Evolutionary conservation across 2,888 invertebrate species (phyloP).

Genomic region (Stenodema calcarata): DNA sequence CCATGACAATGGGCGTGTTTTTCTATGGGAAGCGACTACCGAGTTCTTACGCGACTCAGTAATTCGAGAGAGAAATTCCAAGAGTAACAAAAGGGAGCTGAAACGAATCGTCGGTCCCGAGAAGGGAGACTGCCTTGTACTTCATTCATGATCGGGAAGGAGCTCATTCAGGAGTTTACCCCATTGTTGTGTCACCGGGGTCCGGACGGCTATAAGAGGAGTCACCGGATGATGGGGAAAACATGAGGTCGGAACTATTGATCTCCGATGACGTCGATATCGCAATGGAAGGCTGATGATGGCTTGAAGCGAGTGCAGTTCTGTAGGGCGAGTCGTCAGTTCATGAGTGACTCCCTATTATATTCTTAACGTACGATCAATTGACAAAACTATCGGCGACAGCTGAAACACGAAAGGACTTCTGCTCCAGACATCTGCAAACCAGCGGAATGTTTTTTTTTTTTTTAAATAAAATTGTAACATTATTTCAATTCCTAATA

Average conservation of each 20-base stretch:
- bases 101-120: neutral
- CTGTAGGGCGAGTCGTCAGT: too few species aligned
- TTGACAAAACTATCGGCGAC: too few species aligned
- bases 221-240: neutral
- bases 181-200: neutral
- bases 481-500: too few species aligned
- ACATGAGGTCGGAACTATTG: neutral
- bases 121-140: neutral
- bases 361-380: too few species aligned
- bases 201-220: neutral
- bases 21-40: constrained; percentile 10
- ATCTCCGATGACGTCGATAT: neutral
- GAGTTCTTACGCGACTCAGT: neutral
- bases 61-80: constrained; percentile 28
- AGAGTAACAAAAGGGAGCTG: neutral
- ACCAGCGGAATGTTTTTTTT: too few species aligned
- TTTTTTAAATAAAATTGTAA: too few species aligned
- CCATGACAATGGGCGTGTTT: neutral
- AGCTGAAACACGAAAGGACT: too few species aligned
- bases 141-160: neutral
- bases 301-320: neutral
- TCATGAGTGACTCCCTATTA: too few species aligned
- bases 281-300: neutral
- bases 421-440: too few species aligned
- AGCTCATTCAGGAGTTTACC: neutral